These are phyloP conservation scores for Deroplatys truncata DNA, from an alignment of 2,888 invertebrate species.

Conservation along the genomic window DNA sequence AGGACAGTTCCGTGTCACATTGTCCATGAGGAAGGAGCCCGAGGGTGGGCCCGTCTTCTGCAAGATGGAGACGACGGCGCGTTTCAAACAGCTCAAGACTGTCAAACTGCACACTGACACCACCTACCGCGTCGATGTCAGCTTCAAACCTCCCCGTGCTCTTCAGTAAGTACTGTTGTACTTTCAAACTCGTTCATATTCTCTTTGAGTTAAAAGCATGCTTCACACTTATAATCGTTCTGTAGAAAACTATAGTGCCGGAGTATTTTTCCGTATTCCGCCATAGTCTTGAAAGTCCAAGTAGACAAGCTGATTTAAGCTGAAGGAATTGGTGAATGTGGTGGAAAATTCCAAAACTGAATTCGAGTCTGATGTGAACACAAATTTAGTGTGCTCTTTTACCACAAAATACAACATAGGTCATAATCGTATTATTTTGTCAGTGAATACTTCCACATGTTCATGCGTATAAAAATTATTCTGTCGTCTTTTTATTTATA, in stretches of 20 bases:
- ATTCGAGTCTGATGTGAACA: too few species aligned
- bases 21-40: constrained; percentile 50
- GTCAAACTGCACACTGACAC: constrained; percentile 53
- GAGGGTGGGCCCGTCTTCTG: constrained; percentile 50
- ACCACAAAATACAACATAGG: too few species aligned
- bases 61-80: constrained; percentile 53
- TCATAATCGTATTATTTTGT: too few species aligned
- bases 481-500: too few species aligned
- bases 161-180: constrained; percentile 48
- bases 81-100: constrained; percentile 53
- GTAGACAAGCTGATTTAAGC: too few species aligned
- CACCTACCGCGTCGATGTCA: constrained; percentile 51
- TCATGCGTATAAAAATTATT: too few species aligned
- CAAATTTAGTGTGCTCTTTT: too few species aligned
- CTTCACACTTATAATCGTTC: not conserved
- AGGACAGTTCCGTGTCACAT: constrained; percentile 47
- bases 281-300: not conserved
- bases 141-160: constrained; percentile 51
- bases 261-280: not conserved
- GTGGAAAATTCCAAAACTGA: too few species aligned
- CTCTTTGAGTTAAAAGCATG: not conserved
- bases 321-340: too few species aligned
- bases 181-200: too few species aligned
- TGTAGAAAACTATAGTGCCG: not conserved
- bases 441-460: too few species aligned